A percentile compares a stretch with the other conserved stretches of the same genome.
phyloP scores from a whole-genome alignment of 2,888 invertebrate species.

The Hoplodrina blanda region DNA sequence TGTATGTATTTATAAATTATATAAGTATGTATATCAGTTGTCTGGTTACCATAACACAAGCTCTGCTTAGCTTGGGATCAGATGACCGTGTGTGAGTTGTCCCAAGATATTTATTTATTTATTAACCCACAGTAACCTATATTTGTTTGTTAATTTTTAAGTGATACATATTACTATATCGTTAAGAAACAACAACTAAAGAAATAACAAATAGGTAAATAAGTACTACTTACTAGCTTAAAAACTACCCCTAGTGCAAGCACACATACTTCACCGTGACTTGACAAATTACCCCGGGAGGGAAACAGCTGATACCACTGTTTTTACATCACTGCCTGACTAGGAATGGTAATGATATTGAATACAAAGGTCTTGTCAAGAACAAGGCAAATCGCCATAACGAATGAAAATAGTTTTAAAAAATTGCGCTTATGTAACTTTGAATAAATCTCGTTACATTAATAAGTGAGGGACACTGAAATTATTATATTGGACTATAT shows the following conservation, averaged over 20 bases:
- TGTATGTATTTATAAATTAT: no score
- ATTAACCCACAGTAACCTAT: no score
- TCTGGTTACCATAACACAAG: no score
- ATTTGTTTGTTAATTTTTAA: no score
- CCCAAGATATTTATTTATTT: no score
- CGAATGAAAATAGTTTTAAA: not conserved
- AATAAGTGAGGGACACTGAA: no score
- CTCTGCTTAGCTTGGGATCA: no score
- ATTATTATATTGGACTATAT: no score
- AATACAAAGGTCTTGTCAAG: slow-evolving; percentile 23
- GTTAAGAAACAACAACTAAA: slow-evolving; percentile 8
- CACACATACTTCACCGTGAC: slow-evolving; percentile 46
- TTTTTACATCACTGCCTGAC: slow-evolving; percentile 47
- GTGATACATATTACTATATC: not conserved
- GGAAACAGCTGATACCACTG: slow-evolving; percentile 53
- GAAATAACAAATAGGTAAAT: slow-evolving; percentile 13
- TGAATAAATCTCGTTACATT: no score
- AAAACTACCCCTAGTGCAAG: slow-evolving; percentile 46
- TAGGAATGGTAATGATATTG: slow-evolving; percentile 43
- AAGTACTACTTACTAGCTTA: slow-evolving; percentile 13
- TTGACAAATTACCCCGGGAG: slow-evolving; percentile 54
- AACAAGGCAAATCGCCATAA: slow-evolving; percentile 5
- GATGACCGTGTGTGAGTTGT: no score
- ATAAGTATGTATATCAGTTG: no score
- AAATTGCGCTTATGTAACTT: no score